phyloP scores from a whole-genome alignment of 2,888 invertebrate species.

The Aphrophora alni region DNA sequence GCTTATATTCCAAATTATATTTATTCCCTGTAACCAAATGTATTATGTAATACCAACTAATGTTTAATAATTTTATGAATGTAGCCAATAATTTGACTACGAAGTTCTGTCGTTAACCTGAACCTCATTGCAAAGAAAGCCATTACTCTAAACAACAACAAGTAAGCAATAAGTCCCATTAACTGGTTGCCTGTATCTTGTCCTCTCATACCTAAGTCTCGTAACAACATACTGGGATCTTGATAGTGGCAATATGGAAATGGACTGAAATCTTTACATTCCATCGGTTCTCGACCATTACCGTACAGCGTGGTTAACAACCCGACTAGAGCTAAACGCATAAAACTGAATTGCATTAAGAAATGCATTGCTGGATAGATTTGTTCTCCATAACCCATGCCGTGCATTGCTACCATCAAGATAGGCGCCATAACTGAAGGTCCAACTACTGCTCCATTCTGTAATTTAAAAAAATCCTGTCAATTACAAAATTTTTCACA shows the following conservation, averaged over 20 bases:
- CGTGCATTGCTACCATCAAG: conserved; percentile 66
- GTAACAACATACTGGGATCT: conserved; percentile 66
- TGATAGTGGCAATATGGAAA: conserved; percentile 63
- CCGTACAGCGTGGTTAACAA: conserved; percentile 64
- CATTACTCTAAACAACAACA: conserved; percentile 61
- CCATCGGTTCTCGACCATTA: conserved; percentile 63
- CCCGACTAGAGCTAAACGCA: conserved; percentile 73
- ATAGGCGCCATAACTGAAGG: conserved; percentile 65
- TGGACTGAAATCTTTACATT: conserved; percentile 63
- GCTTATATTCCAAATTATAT: no score
- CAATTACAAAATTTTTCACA: no score
- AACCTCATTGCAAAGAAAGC: conserved; percentile 62
- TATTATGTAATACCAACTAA: no score
- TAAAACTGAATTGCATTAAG: conserved; percentile 66
- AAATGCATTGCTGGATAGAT: conserved; percentile 64
- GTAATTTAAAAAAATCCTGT: conserved; percentile 56
- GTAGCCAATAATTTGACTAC: conserved; percentile 63
- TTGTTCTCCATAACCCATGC: conserved; percentile 66
- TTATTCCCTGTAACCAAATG: no score
- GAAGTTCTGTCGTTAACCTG: conserved; percentile 63
- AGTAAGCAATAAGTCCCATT: conserved; percentile 63
- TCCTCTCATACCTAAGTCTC: conserved; percentile 68
- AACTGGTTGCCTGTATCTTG: conserved; percentile 64
- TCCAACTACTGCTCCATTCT: conserved; percentile 68
- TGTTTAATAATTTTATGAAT: conserved; percentile 58